Conservation (phyloP, 1,140 invertebrate genomes). For the Lutraria rhynchaena region DNA sequence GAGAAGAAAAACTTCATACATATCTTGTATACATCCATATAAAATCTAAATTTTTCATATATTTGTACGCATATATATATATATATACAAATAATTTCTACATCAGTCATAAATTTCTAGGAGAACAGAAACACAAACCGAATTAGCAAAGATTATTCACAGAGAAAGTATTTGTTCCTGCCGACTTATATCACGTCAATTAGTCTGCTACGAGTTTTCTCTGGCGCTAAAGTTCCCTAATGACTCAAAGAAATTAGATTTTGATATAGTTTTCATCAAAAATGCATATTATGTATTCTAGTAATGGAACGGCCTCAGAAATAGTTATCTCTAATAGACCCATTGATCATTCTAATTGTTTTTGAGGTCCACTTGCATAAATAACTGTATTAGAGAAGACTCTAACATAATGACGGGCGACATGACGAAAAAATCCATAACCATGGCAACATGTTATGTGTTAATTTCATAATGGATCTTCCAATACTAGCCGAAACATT, state of each 20-base stretch:
- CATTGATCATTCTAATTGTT: slow-evolving; percentile 60
- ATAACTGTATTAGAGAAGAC: slow-evolving; percentile 52
- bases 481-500: background rate
- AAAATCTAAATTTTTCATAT: too few relatives aligned
- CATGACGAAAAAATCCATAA: slow-evolving; percentile 46
- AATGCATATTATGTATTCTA: slow-evolving; percentile 61
- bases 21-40: too few relatives aligned
- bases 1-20: too few relatives aligned
- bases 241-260: slow-evolving; percentile 60
- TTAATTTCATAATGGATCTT: slow-evolving; percentile 40
- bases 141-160: slow-evolving; percentile 61
- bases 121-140: slow-evolving; percentile 41
- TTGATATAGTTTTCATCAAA: slow-evolving; percentile 62
- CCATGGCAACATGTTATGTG: slow-evolving; percentile 53
- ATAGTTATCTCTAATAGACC: slow-evolving; percentile 9
- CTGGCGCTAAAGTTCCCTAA: slow-evolving; percentile 51
- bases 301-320: slow-evolving; percentile 43
- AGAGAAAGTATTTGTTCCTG: slow-evolving; percentile 57
- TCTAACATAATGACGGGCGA: slow-evolving; percentile 42
- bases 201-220: slow-evolving; percentile 37
- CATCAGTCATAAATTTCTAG: slow-evolving; percentile 52
- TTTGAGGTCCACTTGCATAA: slow-evolving; percentile 59
- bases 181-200: slow-evolving; percentile 60
- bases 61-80: too few relatives aligned
- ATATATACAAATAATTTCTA: slow-evolving; percentile 48